Conservation (phyloP, 2,888 invertebrate genomes). For the Cristatella mucedo region DNA sequence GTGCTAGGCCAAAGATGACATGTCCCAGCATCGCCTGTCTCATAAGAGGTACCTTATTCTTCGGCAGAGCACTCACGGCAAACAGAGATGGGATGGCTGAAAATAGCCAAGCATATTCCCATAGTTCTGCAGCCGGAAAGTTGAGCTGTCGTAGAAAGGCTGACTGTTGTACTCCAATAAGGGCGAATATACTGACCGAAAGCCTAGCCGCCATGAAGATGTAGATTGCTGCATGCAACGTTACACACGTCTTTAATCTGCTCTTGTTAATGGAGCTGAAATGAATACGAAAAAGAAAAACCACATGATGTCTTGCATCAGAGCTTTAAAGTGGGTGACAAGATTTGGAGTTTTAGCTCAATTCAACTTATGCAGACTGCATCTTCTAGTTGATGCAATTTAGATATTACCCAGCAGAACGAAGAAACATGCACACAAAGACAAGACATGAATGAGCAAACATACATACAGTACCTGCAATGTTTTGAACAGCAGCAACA, state of each 20-base stretch:
- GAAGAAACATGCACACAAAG: too few species aligned
- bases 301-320: constrained; percentile 10
- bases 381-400: too few species aligned
- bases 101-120: constrained; percentile 85
- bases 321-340: too few species aligned
- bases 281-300: constrained; percentile 22
- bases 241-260: constrained; percentile 79
- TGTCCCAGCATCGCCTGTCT: constrained; percentile 49
- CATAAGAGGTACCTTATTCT: constrained; percentile 51
- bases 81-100: constrained; percentile 67
- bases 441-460: too few species aligned
- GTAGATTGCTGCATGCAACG: constrained; percentile 76
- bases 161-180: constrained; percentile 77
- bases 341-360: too few species aligned
- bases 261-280: constrained; percentile 88
- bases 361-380: too few species aligned
- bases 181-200: constrained; percentile 74
- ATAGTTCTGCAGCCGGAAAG: constrained; percentile 73
- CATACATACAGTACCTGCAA: too few species aligned
- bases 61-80: constrained; percentile 67
- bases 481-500: too few species aligned
- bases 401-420: too few species aligned
- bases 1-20: constrained; percentile 58
- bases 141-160: constrained; percentile 72
- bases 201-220: constrained; percentile 78